Conservation (phyloP, 2,113 vertebrate genomes). For the Aplodontia rufa region DNA sequence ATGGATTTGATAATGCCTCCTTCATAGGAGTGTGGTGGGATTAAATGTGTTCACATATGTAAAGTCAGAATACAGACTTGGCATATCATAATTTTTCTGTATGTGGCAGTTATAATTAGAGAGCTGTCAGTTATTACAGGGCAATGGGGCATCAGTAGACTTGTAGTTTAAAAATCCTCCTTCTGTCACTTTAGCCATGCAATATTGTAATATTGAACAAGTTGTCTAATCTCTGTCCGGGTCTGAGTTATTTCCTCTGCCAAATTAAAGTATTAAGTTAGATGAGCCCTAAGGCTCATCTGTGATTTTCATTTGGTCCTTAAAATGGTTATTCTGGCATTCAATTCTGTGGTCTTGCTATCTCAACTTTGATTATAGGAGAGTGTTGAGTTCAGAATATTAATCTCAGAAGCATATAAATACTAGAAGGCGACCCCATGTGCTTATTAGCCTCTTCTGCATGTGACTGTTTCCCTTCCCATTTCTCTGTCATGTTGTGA, state of each 20-base stretch:
- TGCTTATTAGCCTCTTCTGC: background rate
- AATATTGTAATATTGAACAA: background rate
- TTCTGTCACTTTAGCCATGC: background rate
- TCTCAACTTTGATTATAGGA: background rate
- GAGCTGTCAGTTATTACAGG: background rate
- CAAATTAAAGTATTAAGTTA: slow-evolving; percentile 28
- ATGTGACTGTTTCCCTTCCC: background rate
- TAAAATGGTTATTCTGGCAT: background rate
- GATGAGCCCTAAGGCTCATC: background rate
- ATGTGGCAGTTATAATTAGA: slow-evolving; percentile 17
- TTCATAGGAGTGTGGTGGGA: background rate
- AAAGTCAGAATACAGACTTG: background rate
- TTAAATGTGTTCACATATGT: slow-evolving; percentile 26
- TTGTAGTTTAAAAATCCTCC: background rate
- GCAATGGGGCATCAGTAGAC: background rate
- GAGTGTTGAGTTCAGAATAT: background rate
- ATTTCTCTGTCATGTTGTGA: background rate
- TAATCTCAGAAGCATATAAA: slow-evolving; percentile 41
- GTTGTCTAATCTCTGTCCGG: background rate
- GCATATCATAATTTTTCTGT: background rate
- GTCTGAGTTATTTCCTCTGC: background rate
- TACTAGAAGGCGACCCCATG: too few relatives aligned
- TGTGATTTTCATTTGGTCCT: slow-evolving; percentile 34
- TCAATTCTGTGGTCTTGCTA: background rate
- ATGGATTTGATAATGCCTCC: slow-evolving; percentile 33